Conservation (phyloP, 1,140 invertebrate species). For the Yoshiicerus persimilis region DNA sequence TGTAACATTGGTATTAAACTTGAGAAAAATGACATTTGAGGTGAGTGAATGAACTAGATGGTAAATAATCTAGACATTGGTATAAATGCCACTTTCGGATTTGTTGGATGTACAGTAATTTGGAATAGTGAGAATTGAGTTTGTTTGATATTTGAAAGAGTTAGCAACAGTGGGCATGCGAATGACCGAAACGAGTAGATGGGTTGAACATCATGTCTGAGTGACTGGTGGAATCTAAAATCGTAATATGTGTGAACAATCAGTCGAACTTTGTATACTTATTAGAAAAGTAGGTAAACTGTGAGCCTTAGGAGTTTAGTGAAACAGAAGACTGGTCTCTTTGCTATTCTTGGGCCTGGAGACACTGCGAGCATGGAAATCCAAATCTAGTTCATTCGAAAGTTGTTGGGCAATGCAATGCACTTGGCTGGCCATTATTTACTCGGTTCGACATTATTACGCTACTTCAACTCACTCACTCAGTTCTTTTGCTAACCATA, state of each 20-base stretch:
- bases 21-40: too few species aligned
- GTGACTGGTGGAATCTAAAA: background rate
- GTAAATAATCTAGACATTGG: too few species aligned
- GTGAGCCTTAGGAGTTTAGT: background rate
- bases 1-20: too few species aligned
- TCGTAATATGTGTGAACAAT: background rate
- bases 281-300: background rate
- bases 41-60: too few species aligned
- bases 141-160: too few species aligned
- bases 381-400: background rate
- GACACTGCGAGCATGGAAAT: background rate
- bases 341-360: background rate
- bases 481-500: background rate
- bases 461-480: background rate
- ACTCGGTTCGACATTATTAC: slow-evolving; percentile 5
- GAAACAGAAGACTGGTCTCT: background rate
- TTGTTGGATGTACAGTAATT: too few species aligned
- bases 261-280: background rate
- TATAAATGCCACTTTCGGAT: too few species aligned
- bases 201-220: background rate
- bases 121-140: too few species aligned
- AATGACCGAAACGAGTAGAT: background rate
- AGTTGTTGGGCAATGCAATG: background rate
- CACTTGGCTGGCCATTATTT: slow-evolving; percentile 1
- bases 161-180: background rate